Percentiles rank a stretch among this genome's conserved stretches.
These are phyloP conservation scores for Lagopus leucura DNA, from an alignment of 2,113 vertebrate species.

Conservation along the genomic window DNA sequence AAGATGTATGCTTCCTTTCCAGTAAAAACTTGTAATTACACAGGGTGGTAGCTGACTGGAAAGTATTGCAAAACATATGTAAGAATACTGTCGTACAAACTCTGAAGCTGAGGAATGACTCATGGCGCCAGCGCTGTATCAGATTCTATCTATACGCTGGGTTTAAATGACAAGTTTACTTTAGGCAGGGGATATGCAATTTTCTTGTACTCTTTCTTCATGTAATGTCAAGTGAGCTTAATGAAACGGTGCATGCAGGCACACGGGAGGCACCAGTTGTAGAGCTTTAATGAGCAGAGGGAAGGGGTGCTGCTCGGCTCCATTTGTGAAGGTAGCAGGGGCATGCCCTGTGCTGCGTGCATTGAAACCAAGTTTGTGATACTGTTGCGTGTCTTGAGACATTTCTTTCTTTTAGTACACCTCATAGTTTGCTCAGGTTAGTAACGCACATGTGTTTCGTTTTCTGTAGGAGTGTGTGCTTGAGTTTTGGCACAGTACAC, in stretches of 20 bases:
- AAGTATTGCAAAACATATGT: constrained; percentile 72
- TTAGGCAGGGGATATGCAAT: constrained; percentile 68
- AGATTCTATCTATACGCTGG: constrained; percentile 63
- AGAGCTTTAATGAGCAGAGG: constrained; percentile 38
- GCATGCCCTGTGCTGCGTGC: neutral
- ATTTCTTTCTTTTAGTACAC: neutral
- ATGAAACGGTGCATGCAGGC: constrained; percentile 58
- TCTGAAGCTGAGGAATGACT: constrained; percentile 68
- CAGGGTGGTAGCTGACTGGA: constrained; percentile 56
- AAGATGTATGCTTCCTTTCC: constrained; percentile 48
- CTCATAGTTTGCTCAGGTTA: neutral
- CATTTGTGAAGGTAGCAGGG: constrained; percentile 10
- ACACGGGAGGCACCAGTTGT: constrained; percentile 64
- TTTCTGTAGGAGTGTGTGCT: neutral
- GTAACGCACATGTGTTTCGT: neutral
- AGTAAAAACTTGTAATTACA: constrained; percentile 59
- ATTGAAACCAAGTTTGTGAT: neutral
- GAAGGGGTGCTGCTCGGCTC: constrained; percentile 14
- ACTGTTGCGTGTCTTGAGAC: neutral
- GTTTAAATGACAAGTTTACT: constrained; percentile 74
- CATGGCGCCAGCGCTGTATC: constrained; percentile 51
- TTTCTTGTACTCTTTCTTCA: constrained; percentile 68
- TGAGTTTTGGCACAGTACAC: neutral
- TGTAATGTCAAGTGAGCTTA: constrained; percentile 64
- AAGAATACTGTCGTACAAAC: constrained; percentile 65